A percentile compares a stretch with the other conserved stretches of the same genome.
Evolutionary conservation across 2,797 vertebrate species (phyloP).

Genomic region (Tinamus major): DNA sequence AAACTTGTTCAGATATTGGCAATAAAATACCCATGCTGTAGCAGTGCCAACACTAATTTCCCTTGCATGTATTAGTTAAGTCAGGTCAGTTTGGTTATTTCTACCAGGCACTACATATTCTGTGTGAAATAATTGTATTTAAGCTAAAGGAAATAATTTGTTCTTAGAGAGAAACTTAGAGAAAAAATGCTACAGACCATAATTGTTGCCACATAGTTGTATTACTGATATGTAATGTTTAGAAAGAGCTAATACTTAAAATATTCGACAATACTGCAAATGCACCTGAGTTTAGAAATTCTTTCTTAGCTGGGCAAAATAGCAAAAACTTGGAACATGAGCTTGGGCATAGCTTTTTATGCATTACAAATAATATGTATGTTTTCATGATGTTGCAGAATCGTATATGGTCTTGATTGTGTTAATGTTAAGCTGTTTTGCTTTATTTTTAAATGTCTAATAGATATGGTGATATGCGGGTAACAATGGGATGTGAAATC

Average conservation of each 20-base stretch:
- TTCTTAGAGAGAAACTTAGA: not conserved
- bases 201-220: not conserved
- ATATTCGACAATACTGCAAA: not conserved
- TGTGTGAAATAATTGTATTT: not conserved
- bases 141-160: not conserved
- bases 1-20: not conserved
- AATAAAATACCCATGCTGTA: not conserved
- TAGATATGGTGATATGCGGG: conserved; percentile 98
- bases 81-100: not conserved
- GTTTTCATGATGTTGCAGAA: not conserved
- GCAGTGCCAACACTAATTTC: not conserved
- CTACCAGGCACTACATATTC: not conserved
- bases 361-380: not conserved
- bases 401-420: not conserved
- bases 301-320: not conserved
- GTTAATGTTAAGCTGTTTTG: not conserved
- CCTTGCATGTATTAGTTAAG: not conserved
- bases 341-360: not conserved
- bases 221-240: not conserved
- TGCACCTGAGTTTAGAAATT: not conserved
- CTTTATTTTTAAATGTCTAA: conserved; percentile 25
- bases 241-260: not conserved
- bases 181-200: not conserved
- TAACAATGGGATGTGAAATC: conserved; percentile 99
- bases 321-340: not conserved